Base-by-base conservation (phyloP, 2,113 vertebrate genomes). In the Pagrus major region DNA sequence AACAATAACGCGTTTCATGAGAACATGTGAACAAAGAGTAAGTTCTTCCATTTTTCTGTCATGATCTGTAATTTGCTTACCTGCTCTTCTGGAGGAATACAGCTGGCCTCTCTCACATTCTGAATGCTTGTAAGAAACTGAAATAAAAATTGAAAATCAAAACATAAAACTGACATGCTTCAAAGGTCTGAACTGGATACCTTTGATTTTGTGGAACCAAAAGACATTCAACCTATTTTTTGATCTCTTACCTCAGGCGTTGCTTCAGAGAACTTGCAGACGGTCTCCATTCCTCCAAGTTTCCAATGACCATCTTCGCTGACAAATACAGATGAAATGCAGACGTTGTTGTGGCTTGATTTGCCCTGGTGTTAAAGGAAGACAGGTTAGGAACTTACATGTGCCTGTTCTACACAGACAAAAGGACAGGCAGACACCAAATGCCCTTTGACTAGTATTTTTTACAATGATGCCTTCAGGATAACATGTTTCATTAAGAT, bases 261-360 rank as follows among this genome's bases (percentile, higher is more conserved):
- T 61, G 97, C 98, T 94, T 99, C 97, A 35, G 77, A 93, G 85
- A 97, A 96, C 70, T 94, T 96, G 91, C 98, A 99, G 42, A 99
- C 97, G 0, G 97, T 98, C 84, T 99, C 98, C 98, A 99, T 99
- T 67, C 97, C 98, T 63, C 98, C 98, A 51, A 99, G 95, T 81
- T 98, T 99, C 98, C 98, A 99, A 75, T 98, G 97, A 33, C 98
- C 98, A 56, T 98, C 98, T 84, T 99, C 97, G 74, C 97, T 98
- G 85, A 99, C 96, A 90, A 98, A 99, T 44, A 99, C 92, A 0
- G 98, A 98, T 0, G 97, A 97, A 27, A 96, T 80, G 86, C 97
- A 98, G 68, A 99, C 91, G 2, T 99, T 99, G 96, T 99, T 99
- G 94, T 99, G 98, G 0, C 97, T 98, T 1, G 97, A 94, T 78